phyloP scores from a whole-genome alignment of 2,888 invertebrate genomes.

The Arrhopalites spinosus region DNA sequence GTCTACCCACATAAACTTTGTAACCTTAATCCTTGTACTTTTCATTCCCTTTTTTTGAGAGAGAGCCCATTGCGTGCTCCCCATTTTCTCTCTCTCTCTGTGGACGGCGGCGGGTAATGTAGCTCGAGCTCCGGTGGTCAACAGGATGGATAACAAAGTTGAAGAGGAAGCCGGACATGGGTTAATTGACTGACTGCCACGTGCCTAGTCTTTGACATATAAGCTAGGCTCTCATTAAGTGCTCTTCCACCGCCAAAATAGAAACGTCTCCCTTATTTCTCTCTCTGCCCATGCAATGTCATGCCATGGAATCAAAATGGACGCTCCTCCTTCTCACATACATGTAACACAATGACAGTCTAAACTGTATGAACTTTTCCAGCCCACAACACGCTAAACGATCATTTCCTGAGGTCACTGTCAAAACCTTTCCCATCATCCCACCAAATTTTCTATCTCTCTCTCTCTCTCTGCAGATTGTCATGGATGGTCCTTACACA shows the following conservation, averaged over 20 bases:
- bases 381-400: not conserved
- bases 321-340: not conserved
- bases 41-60: not conserved
- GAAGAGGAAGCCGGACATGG: slow-evolving; percentile 27
- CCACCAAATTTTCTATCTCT: not conserved
- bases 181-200: slow-evolving; percentile 33
- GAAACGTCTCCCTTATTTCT: not conserved
- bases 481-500: not conserved
- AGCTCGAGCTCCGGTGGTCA: slow-evolving; percentile 22
- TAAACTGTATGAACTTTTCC: slow-evolving; percentile 15
- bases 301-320: not conserved
- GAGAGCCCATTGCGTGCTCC: slow-evolving; percentile 1
- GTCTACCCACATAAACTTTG: not conserved
- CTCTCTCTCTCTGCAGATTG: not conserved
- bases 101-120: not conserved
- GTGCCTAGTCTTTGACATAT: slow-evolving; percentile 27
- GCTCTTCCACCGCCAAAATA: slow-evolving; percentile 1
- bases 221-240: slow-evolving; percentile 15
- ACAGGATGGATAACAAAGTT: slow-evolving; percentile 15
- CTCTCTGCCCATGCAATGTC: not conserved
- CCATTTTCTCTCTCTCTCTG: not conserved
- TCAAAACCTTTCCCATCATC: not conserved
- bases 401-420: slow-evolving; percentile 14
- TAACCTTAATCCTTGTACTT: not conserved
- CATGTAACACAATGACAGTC: not conserved